Evolutionary conservation across 2,888 invertebrate genomes (phyloP).

Genomic region (Leptopterna dolabrata): DNA sequence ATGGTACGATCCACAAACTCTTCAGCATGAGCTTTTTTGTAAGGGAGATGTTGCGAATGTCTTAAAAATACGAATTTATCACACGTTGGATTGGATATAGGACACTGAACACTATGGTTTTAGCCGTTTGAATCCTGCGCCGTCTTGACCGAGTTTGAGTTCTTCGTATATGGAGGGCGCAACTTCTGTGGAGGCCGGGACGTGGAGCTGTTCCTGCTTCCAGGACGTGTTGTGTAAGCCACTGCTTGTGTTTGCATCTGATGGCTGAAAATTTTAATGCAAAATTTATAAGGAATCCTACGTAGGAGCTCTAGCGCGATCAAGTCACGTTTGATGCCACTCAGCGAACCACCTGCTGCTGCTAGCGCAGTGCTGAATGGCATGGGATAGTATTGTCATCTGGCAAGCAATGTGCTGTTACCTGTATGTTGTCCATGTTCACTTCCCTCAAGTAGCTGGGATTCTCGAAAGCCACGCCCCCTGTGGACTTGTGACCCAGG

Average conservation of each 20-base stretch:
- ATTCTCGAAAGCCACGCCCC: conserved; percentile 86
- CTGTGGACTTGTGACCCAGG: conserved; percentile 75
- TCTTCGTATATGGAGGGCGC: conserved; percentile 85
- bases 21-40: background rate
- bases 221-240: conserved; percentile 68
- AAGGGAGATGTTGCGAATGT: background rate
- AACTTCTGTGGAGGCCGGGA: conserved; percentile 72
- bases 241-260: conserved; percentile 51
- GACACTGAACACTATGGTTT: conserved; percentile 71
- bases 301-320: too few species aligned
- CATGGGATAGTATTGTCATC: too few species aligned
- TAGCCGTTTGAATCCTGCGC: conserved; percentile 83
- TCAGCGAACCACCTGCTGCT: too few species aligned
- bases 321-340: too few species aligned
- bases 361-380: too few species aligned
- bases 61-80: conserved; percentile 51
- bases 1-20: background rate
- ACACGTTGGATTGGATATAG: conserved; percentile 57
- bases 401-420: too few species aligned
- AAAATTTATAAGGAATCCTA: too few species aligned
- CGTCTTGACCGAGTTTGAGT: conserved; percentile 82
- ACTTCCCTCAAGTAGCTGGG: conserved; percentile 84
- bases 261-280: background rate
- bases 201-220: conserved; percentile 77
- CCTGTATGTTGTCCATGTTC: conserved; percentile 81